Conservation (phyloP, 2,888 invertebrate genomes). For the Baccha elongata region DNA sequence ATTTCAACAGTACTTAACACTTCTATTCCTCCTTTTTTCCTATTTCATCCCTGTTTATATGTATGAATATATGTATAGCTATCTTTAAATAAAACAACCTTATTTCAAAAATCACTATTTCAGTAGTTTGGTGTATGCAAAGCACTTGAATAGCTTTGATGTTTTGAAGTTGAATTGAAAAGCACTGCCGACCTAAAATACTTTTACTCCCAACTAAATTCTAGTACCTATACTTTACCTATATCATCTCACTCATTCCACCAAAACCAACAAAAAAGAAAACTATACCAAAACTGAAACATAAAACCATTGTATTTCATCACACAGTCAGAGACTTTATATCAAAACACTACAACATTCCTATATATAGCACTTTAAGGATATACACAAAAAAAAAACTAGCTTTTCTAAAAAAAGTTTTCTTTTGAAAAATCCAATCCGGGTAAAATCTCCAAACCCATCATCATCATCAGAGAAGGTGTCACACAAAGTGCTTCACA, state of each 20-base stretch:
- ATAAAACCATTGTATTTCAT: slow-evolving; percentile 50
- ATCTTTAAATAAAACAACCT: neutral
- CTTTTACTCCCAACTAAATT: neutral
- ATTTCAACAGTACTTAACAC: neutral
- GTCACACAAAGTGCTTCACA: slow-evolving; percentile 64
- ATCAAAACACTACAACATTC: slow-evolving; percentile 38
- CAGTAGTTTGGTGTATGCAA: slow-evolving; percentile 55
- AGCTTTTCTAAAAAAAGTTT: slow-evolving; percentile 25
- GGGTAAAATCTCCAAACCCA: slow-evolving; percentile 28
- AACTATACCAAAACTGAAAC: slow-evolving; percentile 13
- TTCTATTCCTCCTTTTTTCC: neutral
- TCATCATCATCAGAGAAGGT: slow-evolving; percentile 45
- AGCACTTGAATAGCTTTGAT: slow-evolving; percentile 58
- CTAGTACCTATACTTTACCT: neutral
- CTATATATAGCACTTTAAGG: slow-evolving; percentile 33
- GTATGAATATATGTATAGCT: neutral
- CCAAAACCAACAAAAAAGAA: neutral
- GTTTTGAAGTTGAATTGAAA: slow-evolving; percentile 36
- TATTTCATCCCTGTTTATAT: neutral
- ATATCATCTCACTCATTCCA: neutral
- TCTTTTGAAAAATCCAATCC: slow-evolving; percentile 47
- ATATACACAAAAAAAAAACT: too few species aligned
- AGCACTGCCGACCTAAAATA: slow-evolving; percentile 18
- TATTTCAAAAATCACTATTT: slow-evolving; percentile 44
- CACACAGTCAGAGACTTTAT: slow-evolving; percentile 38